Base-by-base conservation (phyloP, 2,797 vertebrate species). In the Siniperca scherzeri region DNA sequence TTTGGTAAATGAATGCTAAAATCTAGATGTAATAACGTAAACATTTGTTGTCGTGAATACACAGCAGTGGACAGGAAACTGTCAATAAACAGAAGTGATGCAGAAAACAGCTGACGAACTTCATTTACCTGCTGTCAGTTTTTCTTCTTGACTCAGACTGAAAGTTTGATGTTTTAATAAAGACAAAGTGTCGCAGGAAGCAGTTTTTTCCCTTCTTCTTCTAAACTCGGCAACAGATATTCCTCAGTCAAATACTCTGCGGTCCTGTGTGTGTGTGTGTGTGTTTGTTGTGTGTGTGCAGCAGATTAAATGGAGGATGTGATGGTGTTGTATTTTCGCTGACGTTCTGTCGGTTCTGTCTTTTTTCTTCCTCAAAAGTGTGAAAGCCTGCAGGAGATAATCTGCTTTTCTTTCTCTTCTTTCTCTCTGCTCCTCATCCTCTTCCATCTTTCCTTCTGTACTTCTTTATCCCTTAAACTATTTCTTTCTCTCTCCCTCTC, bases 331-430 rank as follows among this genome's bases (percentile, higher is more conserved):
- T 76, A 46, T 88, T 88, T 87, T 85, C 25, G 57, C 81, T 84
- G 83, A 81, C 57, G 61, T 74, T 73, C 64, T 79, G 77, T 81
- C 57, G 38, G 87, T 70, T 27, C 16, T 14, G 12, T 68, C 2
- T 62, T 76, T 80, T 73, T 57, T 30, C 78, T 56, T 61, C 59
- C 9, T 84, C 61, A 73, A 77, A 83, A 80, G 83, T 89, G 65
- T 84, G 76, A 84, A 91, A 88, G 76, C 85, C 82, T 65, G 65
- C 65, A 25, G 80, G 61, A 90, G 85, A 87, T 92, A 90, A 93
- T 89, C 88, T 88, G 77, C 87, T 91, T 89, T 82, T 68, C 82
- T 85, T 86, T 62, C 76, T 70, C 81, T 40, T 61, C 77, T 78
- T 67, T 79, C 79, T 68, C 69, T 67, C 69, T 0, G n/a, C 66